Base-by-base conservation (phyloP, 2,797 vertebrate species). In the Neopelma chrysocephalum region DNA sequence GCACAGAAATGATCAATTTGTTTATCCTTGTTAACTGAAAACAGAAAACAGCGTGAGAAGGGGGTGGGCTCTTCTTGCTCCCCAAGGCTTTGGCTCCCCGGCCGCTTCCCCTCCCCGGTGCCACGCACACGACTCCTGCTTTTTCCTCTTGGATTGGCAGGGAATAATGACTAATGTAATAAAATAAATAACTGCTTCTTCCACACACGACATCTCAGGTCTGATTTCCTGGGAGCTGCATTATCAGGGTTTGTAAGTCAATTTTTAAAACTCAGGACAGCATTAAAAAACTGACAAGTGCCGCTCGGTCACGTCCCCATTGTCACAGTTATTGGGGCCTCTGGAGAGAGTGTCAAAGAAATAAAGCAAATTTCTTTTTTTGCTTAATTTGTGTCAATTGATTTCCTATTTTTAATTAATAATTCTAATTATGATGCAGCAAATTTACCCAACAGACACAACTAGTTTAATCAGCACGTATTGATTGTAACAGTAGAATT, bases 321-420 rank as follows among this genome's bases (percentile, higher is more conserved):
- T 97, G 97, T 96, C 97, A 96, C 95, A 87, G 94, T 93, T 97
- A 97, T 96, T 89, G 87, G 84, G 40, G 57, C 94, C 97, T 70
- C 96, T 94, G 96, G 96, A 98, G 97, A 98, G 98, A 98, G 97
- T 98, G 99, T 99, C 98, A 99, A 97, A 97, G 98, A 92, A 96
- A 98, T 98, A 98, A 98, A 98, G 98, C 89, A 94, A 96, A 98
- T 98, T 98, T 97, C 97, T 98, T 96, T 97, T 97, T 97, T 96
- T 95, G 97, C 98, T 98, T 99, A 98, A 99, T 99, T 99, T 99
- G 98, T 98, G 98, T 98, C 98, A 96, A 99, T 99, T 95, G 99
- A 99, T 99, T 99, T 99, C 99, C 99, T 98, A 98, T 99, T 99
- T 99, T 98, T 99, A 99, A 99, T 99, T 99, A 99, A 99, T 99